Base-by-base conservation (phyloP, 2,888 invertebrate species). In the Acanthosepion pharaonis region DNA sequence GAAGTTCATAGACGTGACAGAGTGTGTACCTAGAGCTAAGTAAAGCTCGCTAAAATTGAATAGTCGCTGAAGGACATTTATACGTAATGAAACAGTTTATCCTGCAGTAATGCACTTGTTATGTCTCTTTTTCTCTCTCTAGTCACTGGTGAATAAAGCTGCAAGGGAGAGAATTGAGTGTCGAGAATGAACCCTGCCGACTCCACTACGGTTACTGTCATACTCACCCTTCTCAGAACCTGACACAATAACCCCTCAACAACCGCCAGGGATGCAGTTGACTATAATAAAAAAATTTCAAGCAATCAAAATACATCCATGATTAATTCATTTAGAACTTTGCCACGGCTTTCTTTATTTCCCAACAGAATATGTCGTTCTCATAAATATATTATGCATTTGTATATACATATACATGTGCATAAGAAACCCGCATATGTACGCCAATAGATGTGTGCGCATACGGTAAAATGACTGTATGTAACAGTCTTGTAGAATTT, bases 171-270 rank as follows among this genome's bases (percentile, higher is more conserved):
- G 78, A 78, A n/a, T n/a, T 78, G n/a, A 78, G 11, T 78, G n/a
- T n/a, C n/a, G 78, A 78, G 33, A n/a, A n/a, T 15, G 78, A n/a
- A 78, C n/a, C 78, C 78, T n/a, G n/a, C 78, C 78, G n/a, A 9
- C 33, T n/a, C n/a, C 15, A 78, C 78, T 18, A n/a, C 78, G n/a
- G 78, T n/a, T 11, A 18, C 78, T 33, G n/a, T 33, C 78, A 78
- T 33, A 15, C 18, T 78, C 78, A n/a, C 78, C n/a, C 78, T 78
- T 78, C 78, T n/a, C n/a, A 78, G 78, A 33, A 78, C 78, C 78
- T 78, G 78, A 78, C 78, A 78, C 78, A 78, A 78, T 78, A 78
- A n/a, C 78, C 78, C 78, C 78, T n/a, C 78, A 78, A 78, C 78
- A 78, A 78, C 78, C 78, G 78, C 78, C 78, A 78, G 78, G 78